A percentile compares a stretch with the other conserved stretches of the same genome.
These are phyloP conservation scores for Colistium nudipinnis DNA, from an alignment of 2,113 vertebrate genomes.

Conservation along the genomic window DNA sequence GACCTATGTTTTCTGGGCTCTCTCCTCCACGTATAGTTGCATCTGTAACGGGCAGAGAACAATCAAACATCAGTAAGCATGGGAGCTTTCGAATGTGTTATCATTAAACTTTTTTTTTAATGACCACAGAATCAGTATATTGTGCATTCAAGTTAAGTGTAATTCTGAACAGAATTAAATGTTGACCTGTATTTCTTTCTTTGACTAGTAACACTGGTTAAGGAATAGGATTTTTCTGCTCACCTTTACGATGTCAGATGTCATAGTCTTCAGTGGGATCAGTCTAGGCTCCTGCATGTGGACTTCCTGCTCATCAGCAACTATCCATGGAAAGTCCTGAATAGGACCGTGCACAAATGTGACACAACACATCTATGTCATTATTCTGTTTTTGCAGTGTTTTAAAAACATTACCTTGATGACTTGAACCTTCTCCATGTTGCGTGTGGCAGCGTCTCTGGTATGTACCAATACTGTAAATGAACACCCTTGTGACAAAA, in stretches of 20 bases:
- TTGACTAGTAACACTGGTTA: background rate
- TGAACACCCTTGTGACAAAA: slow-evolving; percentile 87
- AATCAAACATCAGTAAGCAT: background rate
- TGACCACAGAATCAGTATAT: background rate
- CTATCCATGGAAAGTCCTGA: slow-evolving; percentile 98
- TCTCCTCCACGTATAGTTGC: slow-evolving; percentile 97
- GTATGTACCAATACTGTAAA: slow-evolving; percentile 98
- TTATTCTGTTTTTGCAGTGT: background rate
- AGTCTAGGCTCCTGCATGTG: slow-evolving; percentile 95
- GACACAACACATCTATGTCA: background rate
- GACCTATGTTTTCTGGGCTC: slow-evolving; percentile 86
- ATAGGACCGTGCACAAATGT: slow-evolving; percentile 3
- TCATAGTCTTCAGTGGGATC: slow-evolving; percentile 97
- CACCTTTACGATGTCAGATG: slow-evolving; percentile 96
- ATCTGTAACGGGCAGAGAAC: slow-evolving; percentile 80
- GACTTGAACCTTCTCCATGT: slow-evolving; percentile 99
- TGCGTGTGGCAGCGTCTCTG: slow-evolving; percentile 92
- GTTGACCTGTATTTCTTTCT: background rate
- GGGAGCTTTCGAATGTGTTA: background rate
- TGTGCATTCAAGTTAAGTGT: background rate
- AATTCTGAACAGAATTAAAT: background rate
- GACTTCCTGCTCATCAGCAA: slow-evolving; percentile 95
- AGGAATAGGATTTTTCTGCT: slow-evolving; percentile 32
- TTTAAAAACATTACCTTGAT: slow-evolving; percentile 88
- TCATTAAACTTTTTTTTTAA: background rate